Conservation (phyloP, 2,888 invertebrate species). For the Amaurobius ferox region DNA sequence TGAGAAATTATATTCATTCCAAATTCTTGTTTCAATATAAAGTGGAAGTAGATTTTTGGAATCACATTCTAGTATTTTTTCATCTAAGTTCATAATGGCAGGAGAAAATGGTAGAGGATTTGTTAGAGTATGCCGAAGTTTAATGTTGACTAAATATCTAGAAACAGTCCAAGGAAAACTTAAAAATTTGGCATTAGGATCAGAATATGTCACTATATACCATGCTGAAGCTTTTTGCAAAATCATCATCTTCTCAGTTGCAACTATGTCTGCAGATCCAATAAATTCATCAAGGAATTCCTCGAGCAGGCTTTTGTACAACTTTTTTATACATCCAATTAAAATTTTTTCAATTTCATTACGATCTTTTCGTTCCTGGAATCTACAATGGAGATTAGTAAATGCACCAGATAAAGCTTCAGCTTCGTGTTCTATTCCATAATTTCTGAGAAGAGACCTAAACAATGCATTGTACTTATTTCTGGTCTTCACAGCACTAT, state of each 20-base stretch:
- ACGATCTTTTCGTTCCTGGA: conserved; percentile 53
- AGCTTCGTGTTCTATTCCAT: conserved; percentile 70
- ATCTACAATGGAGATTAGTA: conserved; percentile 52
- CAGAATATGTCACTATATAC: conserved; percentile 59
- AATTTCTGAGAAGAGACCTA: conserved; percentile 57
- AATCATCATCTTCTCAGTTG: background rate
- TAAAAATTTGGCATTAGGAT: conserved; percentile 38
- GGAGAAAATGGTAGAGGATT: conserved; percentile 1
- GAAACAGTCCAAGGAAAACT: conserved; percentile 70
- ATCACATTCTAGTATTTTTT: conserved; percentile 17
- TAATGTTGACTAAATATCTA: conserved; percentile 38
- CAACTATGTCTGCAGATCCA: background rate
- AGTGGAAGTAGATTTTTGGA: background rate
- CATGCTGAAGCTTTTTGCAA: conserved; percentile 67
- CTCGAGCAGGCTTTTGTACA: conserved; percentile 33
- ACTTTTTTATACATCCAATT: conserved; percentile 31
- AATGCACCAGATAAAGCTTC: conserved; percentile 66
- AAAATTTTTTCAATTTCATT: conserved; percentile 61
- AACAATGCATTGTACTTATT: conserved; percentile 54
- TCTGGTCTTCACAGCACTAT: conserved; percentile 51
- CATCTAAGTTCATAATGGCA: conserved; percentile 34
- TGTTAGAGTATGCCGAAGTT: background rate
- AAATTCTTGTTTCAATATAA: background rate
- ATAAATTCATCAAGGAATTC: conserved; percentile 64
- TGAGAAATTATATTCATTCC: background rate